These are phyloP conservation scores for Hypotaenidia okinawae DNA, from an alignment of 2,797 vertebrate genomes.

Conservation along the genomic window DNA sequence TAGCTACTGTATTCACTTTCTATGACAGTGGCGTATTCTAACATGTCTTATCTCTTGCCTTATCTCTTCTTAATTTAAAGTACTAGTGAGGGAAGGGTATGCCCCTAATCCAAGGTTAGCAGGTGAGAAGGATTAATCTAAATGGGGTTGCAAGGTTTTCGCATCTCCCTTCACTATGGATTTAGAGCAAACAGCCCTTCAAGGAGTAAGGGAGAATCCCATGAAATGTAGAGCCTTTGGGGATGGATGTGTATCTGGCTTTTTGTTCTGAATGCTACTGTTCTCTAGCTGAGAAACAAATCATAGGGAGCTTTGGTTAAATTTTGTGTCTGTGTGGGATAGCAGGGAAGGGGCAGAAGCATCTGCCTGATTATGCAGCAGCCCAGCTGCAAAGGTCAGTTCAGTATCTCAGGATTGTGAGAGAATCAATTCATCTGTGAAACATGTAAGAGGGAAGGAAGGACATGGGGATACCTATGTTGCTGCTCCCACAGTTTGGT, in stretches of 20 bases:
- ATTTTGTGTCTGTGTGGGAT: neutral
- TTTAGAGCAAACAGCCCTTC: neutral
- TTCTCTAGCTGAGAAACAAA: neutral
- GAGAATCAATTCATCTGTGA: neutral
- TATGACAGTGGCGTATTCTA: slow-evolving; percentile 30
- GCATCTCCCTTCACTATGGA: neutral
- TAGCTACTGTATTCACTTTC: slow-evolving; percentile 41
- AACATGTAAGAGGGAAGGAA: neutral
- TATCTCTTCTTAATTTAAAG: slow-evolving; percentile 60
- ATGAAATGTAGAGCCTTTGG: neutral
- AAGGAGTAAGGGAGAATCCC: neutral
- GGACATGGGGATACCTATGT: neutral
- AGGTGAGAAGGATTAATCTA: slow-evolving; percentile 45
- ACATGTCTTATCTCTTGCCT: slow-evolving; percentile 19
- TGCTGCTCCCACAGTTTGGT: neutral
- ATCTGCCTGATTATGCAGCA: neutral
- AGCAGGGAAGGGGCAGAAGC: neutral
- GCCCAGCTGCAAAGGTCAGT: neutral
- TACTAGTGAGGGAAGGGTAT: slow-evolving; percentile 7
- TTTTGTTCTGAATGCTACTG: neutral
- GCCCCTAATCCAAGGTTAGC: neutral
- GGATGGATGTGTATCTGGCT: neutral
- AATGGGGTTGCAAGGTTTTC: neutral
- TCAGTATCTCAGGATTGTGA: neutral
- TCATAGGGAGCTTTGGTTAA: neutral